These are phyloP conservation scores for Pseudorectes ferrugineus DNA, from an alignment of 2,113 vertebrate genomes.

Conservation along the genomic window DNA sequence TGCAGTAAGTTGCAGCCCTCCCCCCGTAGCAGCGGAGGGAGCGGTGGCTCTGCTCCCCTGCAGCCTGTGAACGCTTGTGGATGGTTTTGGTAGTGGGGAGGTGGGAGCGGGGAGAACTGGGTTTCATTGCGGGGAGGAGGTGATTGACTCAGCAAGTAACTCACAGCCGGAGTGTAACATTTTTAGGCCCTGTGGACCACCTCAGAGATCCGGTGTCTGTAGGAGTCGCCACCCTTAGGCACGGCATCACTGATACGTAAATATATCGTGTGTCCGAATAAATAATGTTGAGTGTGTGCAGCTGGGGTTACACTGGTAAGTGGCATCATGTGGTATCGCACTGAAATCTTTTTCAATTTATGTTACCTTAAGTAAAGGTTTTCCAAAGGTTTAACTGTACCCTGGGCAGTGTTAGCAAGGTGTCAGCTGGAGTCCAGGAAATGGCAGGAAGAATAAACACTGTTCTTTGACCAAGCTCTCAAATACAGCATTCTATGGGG, in stretches of 20 bases:
- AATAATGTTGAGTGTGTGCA: rapidly evolving
- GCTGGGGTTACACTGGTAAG: not conserved
- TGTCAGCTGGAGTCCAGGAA: not conserved
- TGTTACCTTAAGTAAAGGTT: rapidly evolving
- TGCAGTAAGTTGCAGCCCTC: not conserved
- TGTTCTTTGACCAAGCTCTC: not conserved
- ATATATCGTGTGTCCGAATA: not conserved
- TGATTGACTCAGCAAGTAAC: not conserved
- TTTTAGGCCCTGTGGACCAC: not conserved
- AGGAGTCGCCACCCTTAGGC: rapidly evolving
- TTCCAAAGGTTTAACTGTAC: not conserved
- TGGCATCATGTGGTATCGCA: rapidly evolving
- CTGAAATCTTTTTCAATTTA: rapidly evolving
- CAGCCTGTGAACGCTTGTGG: rapidly evolving
- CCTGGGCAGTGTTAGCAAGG: not conserved
- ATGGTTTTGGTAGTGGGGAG: not conserved
- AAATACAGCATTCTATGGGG: not conserved
- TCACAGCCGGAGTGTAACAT: rapidly evolving
- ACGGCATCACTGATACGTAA: rapidly evolving
- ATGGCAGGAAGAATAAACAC: not conserved
- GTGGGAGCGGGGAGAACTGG: rapidly evolving
- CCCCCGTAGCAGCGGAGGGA: rapidly evolving
- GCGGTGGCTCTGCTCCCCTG: not conserved
- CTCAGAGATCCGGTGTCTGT: not conserved
- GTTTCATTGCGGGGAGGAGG: not conserved